These are phyloP conservation scores for Busseola fusca DNA, from an alignment of 2,888 invertebrate genomes.

Conservation along the genomic window DNA sequence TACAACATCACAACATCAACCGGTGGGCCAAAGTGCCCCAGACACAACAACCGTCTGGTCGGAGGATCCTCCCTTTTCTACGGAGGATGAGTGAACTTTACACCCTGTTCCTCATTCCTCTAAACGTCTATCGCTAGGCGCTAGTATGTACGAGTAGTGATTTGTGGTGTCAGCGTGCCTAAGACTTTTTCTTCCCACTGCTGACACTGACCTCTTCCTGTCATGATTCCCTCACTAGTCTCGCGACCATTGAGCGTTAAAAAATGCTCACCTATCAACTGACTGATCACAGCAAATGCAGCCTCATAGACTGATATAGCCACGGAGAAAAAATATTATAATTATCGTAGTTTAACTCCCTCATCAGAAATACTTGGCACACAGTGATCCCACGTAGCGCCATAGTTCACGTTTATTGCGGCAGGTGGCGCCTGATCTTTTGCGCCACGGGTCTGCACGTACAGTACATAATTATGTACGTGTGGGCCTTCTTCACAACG, in stretches of 20 bases:
- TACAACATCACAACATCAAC: no score
- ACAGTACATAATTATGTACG: slow-evolving; percentile 27
- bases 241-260: background rate
- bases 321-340: background rate
- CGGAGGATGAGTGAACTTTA: no score
- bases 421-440: slow-evolving; percentile 58
- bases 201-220: background rate
- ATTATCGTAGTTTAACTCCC: slow-evolving; percentile 9
- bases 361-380: slow-evolving; percentile 29
- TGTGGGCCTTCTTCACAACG: slow-evolving; percentile 39
- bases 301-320: background rate
- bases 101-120: no score
- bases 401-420: slow-evolving; percentile 50
- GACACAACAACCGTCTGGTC: no score
- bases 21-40: no score
- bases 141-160: background rate
- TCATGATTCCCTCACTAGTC: slow-evolving; percentile 6
- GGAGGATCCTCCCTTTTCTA: no score
- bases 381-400: slow-evolving; percentile 41
- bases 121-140: background rate
- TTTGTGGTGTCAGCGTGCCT: background rate
- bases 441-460: slow-evolving; percentile 23
- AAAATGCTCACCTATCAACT: background rate
- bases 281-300: background rate
- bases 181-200: background rate